Base-by-base conservation (phyloP, 2,888 invertebrate genomes). In the Limnephilus lunatus region DNA sequence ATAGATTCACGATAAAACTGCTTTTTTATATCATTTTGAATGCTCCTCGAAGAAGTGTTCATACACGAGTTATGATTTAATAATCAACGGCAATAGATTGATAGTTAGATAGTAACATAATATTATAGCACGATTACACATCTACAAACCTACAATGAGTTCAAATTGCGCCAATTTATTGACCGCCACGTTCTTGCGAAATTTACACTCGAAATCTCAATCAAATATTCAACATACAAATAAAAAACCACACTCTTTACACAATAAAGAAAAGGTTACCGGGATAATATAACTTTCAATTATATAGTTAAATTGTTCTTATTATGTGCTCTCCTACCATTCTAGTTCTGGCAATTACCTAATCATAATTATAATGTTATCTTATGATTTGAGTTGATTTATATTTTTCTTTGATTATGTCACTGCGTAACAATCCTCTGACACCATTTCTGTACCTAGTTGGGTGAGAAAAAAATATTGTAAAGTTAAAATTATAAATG, bases 31-130 rank as follows among this genome's bases (percentile, higher is more conserved):
- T 15, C 3, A 3, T 32, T 82, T 82, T 32, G 82, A 82, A 82
- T 14, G 82, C 82, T 32, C 82, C 82, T 82, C 82, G 30, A 32
- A 82, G 32, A 82, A 32, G 32, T 31, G 82, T 31, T 82, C 30
- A 82, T 82, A 82, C 32, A 82, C 82, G 82, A 82, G 19, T 82
- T 82, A 82, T 32, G 82, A 82, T 31, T 32, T 82, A 32, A 32
- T 82, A 31, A 82, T 32, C 82, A 82, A 82, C 68, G 68, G 68
- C 68, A 19, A 68, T 68, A 68, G 68, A n/a, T 68, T 68, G 68
- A 68, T 68, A 68, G 53, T 68, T 68, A 3, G 53, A 53, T 53
- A 68, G 68, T 68, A 68, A 68, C 68, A 68, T 68, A 68, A 68
- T n/a, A 68, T 68, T 68, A 68, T n/a, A n/a, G 68, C 68, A n/a